Evolutionary conservation across 2,888 invertebrate species (phyloP), one percentile per base, ranked within the genome.

Genomic region (Opisthograptis luteolata): DNA sequence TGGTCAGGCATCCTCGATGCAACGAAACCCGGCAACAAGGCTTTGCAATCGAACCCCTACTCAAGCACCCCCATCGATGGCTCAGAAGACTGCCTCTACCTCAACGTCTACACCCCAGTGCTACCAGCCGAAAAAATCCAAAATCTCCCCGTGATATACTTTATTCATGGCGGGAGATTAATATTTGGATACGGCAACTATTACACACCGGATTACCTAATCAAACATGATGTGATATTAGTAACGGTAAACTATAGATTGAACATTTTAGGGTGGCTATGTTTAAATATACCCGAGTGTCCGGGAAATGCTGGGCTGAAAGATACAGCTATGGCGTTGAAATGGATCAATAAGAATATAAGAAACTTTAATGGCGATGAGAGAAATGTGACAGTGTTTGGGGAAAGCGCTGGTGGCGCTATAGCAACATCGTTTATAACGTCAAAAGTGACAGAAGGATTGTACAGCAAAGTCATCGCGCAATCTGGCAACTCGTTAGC

Each of bases 31-130:
- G 87, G 88, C 0, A 79, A 79, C 55, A 87, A 74, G 64, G 82
- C 86, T 51, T 73, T 79, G n/a, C 89, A 90, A 63, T 73, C 90
- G 0, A 86, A 92, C 53, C 88, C 92, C 0, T 83, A 87, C 12
- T 49, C 64, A 0, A 70, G 60, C 2, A 74, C 73, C 15, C 64
- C 79, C 0, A 66, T 92, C 20, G 84, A 88, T 15, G 94, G 94
- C 0, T 81, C 75, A 0, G 95, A 95, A 75, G 94, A 95, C 69
- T 95, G 95, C 61, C 84, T 95, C 0, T 94, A 93, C 64, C 70
- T 95, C 43, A 95, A 94, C 66, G 91, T 95, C 1, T 94, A 94
- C 74, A 92, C 93, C 0, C 94, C 94, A 22, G 78, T 81, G 47
- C 78, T 94, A 64, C 85, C 84, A 54, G 2, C 20, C 0, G 72